phyloP scores from a whole-genome alignment of 2,113 vertebrate genomes.

The Dendrocopos noguchii region DNA sequence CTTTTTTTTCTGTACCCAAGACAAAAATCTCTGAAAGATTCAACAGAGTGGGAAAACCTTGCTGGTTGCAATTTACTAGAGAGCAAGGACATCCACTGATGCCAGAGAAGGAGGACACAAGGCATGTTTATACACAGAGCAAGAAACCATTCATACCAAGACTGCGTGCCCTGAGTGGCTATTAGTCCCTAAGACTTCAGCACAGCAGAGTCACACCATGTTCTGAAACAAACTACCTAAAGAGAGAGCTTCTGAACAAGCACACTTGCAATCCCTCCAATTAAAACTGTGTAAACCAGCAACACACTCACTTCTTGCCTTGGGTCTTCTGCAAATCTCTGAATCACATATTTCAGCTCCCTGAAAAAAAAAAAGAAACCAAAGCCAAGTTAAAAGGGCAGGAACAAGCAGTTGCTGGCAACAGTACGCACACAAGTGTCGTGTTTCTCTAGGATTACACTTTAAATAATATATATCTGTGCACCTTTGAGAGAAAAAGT shows the following conservation, averaged over 20 bases:
- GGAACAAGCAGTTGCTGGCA: not conserved
- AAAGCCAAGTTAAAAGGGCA: not conserved
- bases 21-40: not conserved
- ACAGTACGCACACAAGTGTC: not conserved
- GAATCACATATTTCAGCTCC: slow-evolving; percentile 97
- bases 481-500: not conserved
- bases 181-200: not conserved
- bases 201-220: not conserved
- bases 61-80: not conserved
- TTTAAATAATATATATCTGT: not conserved
- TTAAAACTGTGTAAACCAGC: not conserved
- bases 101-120: not conserved
- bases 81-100: not conserved
- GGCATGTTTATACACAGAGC: not conserved
- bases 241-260: not conserved
- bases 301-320: slow-evolving; percentile 90
- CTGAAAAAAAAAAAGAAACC: slow-evolving; percentile 67
- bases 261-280: not conserved
- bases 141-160: not conserved
- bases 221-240: not conserved
- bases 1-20: not conserved
- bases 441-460: not conserved
- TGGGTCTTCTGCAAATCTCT: slow-evolving; percentile 97
- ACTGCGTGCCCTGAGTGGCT: not conserved
- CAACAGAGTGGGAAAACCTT: not conserved